Percentiles rank a stretch among this genome's conserved stretches.
These are phyloP conservation scores for Clanis bilineata DNA, from an alignment of 2,888 invertebrate genomes.

Conservation along the genomic window DNA sequence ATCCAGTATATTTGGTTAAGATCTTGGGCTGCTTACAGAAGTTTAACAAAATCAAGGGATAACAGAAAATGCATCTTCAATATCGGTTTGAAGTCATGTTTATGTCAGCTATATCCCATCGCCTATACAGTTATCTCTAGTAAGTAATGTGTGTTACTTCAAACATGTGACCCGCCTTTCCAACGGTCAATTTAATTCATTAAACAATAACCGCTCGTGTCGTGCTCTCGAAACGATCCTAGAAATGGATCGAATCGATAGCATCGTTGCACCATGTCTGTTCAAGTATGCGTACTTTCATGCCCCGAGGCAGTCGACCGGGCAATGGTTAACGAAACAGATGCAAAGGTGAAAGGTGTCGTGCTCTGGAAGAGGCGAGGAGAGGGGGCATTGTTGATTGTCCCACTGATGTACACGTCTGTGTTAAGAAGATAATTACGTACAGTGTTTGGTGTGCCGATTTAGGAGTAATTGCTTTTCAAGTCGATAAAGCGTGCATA, in stretches of 20 bases:
- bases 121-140: not conserved
- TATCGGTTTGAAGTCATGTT: not conserved
- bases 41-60: too few species aligned
- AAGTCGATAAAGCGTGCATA: not conserved
- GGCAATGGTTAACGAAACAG: slow-evolving; percentile 43
- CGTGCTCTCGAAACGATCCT: slow-evolving; percentile 19
- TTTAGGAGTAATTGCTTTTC: slow-evolving; percentile 1
- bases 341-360: slow-evolving; percentile 53
- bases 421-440: not conserved
- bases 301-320: slow-evolving; percentile 48
- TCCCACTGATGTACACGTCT: not conserved
- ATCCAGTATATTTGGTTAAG: too few species aligned
- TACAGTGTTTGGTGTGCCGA: not conserved
- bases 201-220: slow-evolving; percentile 12
- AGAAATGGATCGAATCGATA: slow-evolving; percentile 34
- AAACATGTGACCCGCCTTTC: not conserved
- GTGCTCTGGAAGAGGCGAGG: slow-evolving; percentile 22
- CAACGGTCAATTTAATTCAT: slow-evolving; percentile 15
- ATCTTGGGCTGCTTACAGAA: too few species aligned
- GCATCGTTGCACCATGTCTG: slow-evolving; percentile 35
- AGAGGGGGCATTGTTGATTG: not conserved
- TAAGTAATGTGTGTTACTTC: not conserved
- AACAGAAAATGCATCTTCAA: too few species aligned
- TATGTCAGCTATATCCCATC: not conserved
- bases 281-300: slow-evolving; percentile 54